Conservation (phyloP, 2,113 vertebrate species). For the Xenus cinereus region DNA sequence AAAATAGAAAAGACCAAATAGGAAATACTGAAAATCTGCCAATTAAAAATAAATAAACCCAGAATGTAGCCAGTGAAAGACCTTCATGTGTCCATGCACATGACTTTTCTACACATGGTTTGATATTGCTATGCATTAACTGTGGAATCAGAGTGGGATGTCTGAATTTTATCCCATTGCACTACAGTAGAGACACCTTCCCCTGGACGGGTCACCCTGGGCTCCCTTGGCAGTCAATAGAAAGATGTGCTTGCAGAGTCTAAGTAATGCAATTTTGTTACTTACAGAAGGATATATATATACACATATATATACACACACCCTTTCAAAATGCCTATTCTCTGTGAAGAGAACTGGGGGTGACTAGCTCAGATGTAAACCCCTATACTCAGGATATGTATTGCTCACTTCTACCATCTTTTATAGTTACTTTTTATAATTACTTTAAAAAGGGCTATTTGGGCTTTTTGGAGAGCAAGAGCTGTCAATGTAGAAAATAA, state of each 20-base stretch:
- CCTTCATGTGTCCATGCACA: rapidly evolving
- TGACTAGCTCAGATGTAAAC: neutral
- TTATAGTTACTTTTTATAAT: neutral
- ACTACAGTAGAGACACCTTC: neutral
- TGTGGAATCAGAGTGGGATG: neutral
- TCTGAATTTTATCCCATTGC: neutral
- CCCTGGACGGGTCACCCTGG: neutral
- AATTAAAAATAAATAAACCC: neutral
- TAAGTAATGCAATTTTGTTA: neutral
- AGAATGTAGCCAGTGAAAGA: neutral
- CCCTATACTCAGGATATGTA: neutral
- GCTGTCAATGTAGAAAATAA: neutral
- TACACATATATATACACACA: neutral
- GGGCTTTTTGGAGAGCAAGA: neutral
- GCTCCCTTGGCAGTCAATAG: neutral
- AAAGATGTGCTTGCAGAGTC: neutral
- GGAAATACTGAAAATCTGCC: neutral
- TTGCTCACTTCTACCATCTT: neutral
- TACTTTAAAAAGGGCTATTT: neutral
- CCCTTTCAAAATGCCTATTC: neutral
- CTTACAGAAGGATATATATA: neutral
- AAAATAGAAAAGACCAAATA: neutral
- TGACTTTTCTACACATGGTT: neutral
- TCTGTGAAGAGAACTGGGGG: neutral
- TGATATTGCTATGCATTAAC: neutral